phyloP scores from a whole-genome alignment of 2,888 invertebrate genomes.

The Andrena hattorfiana region DNA sequence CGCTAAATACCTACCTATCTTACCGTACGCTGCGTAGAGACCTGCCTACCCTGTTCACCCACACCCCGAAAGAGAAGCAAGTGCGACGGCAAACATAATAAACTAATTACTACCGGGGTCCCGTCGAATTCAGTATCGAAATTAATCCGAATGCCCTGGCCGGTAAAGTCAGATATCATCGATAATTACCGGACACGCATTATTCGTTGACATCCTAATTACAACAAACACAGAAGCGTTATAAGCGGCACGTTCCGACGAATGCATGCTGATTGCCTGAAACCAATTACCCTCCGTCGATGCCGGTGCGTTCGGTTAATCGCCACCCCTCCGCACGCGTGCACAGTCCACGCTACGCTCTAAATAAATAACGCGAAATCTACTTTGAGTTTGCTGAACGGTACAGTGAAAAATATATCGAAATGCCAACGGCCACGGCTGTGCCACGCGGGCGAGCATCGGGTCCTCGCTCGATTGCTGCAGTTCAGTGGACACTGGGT shows the following conservation, averaged over 20 bases:
- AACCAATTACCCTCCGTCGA: slow-evolving; percentile 57
- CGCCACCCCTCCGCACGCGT: slow-evolving; percentile 17
- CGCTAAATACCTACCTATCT: slow-evolving; percentile 44
- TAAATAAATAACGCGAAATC: slow-evolving; percentile 62
- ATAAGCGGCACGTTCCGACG: slow-evolving; percentile 54
- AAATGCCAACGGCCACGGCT: slow-evolving; percentile 17
- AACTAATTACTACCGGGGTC: slow-evolving; percentile 49
- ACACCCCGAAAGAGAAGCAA: slow-evolving; percentile 30
- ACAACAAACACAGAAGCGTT: slow-evolving; percentile 60
- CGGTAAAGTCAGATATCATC: slow-evolving; percentile 65
- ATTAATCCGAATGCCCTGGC: slow-evolving; percentile 58
- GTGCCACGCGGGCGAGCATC: too few species aligned
- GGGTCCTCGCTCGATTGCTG: not conserved
- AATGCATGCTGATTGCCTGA: slow-evolving; percentile 54
- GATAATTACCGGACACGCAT: slow-evolving; percentile 61
- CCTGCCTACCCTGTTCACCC: not conserved
- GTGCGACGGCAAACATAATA: slow-evolving; percentile 49
- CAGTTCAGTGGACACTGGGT: not conserved
- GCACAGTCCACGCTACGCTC: not conserved
- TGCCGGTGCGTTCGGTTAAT: slow-evolving; percentile 42
- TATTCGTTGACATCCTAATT: slow-evolving; percentile 66
- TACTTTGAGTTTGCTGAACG: slow-evolving; percentile 40
- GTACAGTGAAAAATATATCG: slow-evolving; percentile 45
- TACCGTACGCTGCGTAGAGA: slow-evolving; percentile 3
- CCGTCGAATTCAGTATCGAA: slow-evolving; percentile 58